Conservation (phyloP, 2,797 vertebrate species). For the Mormyrops boulengeri region DNA sequence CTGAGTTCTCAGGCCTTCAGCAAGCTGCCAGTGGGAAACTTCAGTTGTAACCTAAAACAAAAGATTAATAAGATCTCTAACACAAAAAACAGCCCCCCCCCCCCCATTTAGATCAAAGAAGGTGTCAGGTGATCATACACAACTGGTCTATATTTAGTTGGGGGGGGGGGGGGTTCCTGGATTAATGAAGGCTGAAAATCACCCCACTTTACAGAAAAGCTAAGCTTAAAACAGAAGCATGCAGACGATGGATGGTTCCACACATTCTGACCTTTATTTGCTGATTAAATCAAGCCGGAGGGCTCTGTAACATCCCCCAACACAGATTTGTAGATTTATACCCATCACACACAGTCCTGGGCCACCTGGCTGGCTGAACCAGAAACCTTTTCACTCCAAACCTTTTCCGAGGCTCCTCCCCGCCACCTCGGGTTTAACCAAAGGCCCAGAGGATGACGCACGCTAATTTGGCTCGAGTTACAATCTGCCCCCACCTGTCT, state of each 20-base stretch:
- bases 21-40: slow-evolving; percentile 28
- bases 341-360: not conserved
- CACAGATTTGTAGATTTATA: not conserved
- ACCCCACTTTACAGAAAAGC: not conserved
- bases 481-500: not conserved
- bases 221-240: not conserved
- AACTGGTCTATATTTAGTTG: not conserved
- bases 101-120: not conserved
- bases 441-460: not conserved
- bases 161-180: not conserved
- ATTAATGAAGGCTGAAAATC: not conserved
- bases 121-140: not conserved
- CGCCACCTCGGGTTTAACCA: not conserved
- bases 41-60: slow-evolving; percentile 50
- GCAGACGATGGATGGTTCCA: not conserved
- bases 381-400: not conserved
- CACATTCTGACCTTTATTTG: slow-evolving; percentile 10
- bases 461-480: not conserved
- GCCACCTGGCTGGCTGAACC: not conserved
- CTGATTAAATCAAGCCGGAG: not conserved
- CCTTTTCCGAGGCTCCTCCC: not conserved
- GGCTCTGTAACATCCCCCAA: not conserved
- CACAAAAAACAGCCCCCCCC: not conserved
- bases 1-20: slow-evolving; percentile 44
- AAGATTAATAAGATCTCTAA: slow-evolving; percentile 18